A percentile compares a stretch with the other conserved stretches of the same genome.
Conservation (phyloP, 2,113 vertebrate genomes). For the Ptilorrhoa leucosticta region DNA sequence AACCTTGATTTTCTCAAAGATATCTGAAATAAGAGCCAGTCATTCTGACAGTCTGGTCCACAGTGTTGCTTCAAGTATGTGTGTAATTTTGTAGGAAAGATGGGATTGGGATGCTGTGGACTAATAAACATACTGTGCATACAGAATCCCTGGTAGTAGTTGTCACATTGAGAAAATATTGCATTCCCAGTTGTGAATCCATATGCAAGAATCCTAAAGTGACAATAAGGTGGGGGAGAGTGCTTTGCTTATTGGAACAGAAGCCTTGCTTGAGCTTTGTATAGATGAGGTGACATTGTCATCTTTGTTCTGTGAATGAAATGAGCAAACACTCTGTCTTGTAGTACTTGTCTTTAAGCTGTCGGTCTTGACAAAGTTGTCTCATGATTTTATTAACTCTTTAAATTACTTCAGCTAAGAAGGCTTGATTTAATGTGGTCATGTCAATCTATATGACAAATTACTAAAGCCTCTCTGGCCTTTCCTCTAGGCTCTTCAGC, state of each 20-base stretch:
- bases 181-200: neutral
- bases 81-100: neutral
- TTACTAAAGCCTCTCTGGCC: neutral
- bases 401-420: neutral
- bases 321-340: neutral
- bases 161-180: neutral
- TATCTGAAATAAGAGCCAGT: neutral
- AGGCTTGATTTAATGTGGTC: neutral
- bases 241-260: neutral
- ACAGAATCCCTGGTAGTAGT: neutral
- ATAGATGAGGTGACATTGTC: neutral
- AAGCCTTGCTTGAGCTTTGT: neutral
- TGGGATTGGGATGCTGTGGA: neutral
- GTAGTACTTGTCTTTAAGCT: neutral
- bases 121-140: neutral
- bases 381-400: neutral
- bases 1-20: neutral
- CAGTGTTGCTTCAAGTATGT: neutral
- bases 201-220: neutral
- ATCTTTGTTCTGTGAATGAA: neutral
- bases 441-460: neutral
- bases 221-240: neutral
- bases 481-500: constrained; percentile 85
- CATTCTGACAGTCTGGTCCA: neutral
- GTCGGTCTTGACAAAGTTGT: neutral